phyloP scores from a whole-genome alignment of 2,113 vertebrate genomes.

The Atractosteus spatula region DNA sequence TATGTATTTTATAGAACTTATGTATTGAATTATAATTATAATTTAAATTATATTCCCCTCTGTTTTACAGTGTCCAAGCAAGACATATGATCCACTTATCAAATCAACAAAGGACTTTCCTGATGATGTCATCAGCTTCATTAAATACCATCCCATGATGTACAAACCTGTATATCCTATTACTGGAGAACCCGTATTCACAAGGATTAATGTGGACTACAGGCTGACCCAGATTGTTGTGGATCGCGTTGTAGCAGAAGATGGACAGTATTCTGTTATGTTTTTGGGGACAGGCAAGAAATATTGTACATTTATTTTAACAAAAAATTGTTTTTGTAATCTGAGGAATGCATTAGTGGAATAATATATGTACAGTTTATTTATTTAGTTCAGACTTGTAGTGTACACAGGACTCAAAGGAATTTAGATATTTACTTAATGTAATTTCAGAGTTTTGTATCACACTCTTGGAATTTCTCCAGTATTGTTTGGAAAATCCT shows the following conservation, averaged over 20 bases:
- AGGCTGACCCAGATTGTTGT: conserved; percentile 87
- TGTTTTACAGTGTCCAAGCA: conserved; percentile 84
- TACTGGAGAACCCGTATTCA: conserved; percentile 79
- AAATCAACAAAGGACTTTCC: conserved; percentile 95
- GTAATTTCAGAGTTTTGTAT: no score
- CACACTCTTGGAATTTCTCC: no score
- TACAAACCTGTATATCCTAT: conserved; percentile 75
- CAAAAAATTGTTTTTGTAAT: no score
- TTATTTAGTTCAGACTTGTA: no score
- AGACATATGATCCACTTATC: conserved; percentile 86
- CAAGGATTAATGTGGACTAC: conserved; percentile 83
- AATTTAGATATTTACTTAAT: no score
- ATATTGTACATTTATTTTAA: no score
- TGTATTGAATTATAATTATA: no score
- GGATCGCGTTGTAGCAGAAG: conserved; percentile 88
- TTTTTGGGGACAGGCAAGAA: conserved; percentile 90
- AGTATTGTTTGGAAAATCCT: no score
- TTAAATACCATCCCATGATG: conserved; percentile 87
- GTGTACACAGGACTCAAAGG: no score
- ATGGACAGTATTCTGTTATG: conserved; percentile 94
- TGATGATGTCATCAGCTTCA: conserved; percentile 91
- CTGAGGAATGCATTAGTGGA: no score
- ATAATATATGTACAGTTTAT: no score
- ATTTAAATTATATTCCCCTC: background rate
- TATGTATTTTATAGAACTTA: background rate